Evolutionary conservation across 2,797 vertebrate genomes (phyloP).

Genomic region (Remorina albescens): DNA sequence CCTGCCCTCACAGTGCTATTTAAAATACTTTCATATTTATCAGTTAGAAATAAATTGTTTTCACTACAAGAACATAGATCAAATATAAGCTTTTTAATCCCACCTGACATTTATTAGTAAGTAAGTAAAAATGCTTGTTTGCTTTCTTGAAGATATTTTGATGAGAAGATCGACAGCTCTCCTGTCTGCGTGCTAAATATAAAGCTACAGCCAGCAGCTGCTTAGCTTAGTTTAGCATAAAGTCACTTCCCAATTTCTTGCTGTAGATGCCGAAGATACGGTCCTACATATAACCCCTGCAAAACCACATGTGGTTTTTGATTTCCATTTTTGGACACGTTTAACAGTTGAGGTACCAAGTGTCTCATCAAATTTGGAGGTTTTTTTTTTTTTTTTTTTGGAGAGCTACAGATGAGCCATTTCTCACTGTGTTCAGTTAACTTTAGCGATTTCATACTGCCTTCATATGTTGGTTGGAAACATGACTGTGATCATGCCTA

Average conservation of each 20-base stretch:
- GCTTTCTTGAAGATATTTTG: background rate
- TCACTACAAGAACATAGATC: background rate
- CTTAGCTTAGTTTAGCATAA: background rate
- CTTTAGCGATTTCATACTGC: too few species aligned
- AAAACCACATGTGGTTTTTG: too few species aligned
- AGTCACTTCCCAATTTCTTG: background rate
- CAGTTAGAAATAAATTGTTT: too few species aligned
- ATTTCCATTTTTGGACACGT: too few species aligned
- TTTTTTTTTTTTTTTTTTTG: background rate
- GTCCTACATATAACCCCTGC: background rate
- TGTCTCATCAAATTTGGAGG: too few species aligned
- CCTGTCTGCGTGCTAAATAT: background rate
- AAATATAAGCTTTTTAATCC: background rate
- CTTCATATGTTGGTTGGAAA: background rate
- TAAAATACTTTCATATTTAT: too few species aligned
- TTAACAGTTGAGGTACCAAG: background rate
- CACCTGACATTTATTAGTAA: too few species aligned
- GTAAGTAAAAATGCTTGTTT: too few species aligned
- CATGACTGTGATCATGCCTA: background rate
- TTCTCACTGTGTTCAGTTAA: too few species aligned
- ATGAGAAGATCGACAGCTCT: background rate
- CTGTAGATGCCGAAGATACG: too few species aligned
- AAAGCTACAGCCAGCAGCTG: background rate
- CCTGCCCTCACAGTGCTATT: too few species aligned
- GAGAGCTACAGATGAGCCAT: background rate